Evolutionary conservation across 2,113 vertebrate genomes (phyloP), one percentile per base, ranked within the genome.

Genomic region (Microcebus tavaratra): DNA sequence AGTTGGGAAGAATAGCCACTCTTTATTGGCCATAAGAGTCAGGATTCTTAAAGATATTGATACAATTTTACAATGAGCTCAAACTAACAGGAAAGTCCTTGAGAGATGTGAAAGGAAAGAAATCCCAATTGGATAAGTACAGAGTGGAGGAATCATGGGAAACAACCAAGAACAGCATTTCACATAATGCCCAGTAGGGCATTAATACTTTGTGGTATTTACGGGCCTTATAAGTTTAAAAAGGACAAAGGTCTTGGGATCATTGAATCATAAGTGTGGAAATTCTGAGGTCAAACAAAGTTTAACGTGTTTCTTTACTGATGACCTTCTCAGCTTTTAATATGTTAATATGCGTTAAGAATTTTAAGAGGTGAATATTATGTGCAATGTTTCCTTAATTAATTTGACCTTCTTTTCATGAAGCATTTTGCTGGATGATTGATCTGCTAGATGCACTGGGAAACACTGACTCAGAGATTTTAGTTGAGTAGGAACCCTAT

Each of bases 351-450:
- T 75, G 63, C 42, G 36, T 65, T 87, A 87, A 97, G 84, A 92
- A 87, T 96, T 91, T 95, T 96, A 93, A 97, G 83, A 70, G 34
- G 80, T 3, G 0, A 36, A 13, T 91, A 70, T 63, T 80, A 80
- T 83, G 45, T 79, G 42, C 48, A 73, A 0, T 72, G 57, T 90
- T 96, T 96, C 73, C 34, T 48, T 91, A 94, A 94, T 94, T 94
- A 91, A 82, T 92, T 88, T 96, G 82, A 90, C 93, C 84, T 94
- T 92, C 91, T 90, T 90, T 91, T 95, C 93, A 23, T 63, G 42
- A 96, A 95, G 27, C 67, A 13, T 94, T 95, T 96, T 92, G 53
- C 67, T 90, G 59, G 50, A 67, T 85, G 79, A 78, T 73, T 91
- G 92, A 73, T 95, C 72, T 86, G 29, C 82, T 72, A 36, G 42